Conservation (phyloP, 2,888 invertebrate species). For the Stomorhina lunata region DNA sequence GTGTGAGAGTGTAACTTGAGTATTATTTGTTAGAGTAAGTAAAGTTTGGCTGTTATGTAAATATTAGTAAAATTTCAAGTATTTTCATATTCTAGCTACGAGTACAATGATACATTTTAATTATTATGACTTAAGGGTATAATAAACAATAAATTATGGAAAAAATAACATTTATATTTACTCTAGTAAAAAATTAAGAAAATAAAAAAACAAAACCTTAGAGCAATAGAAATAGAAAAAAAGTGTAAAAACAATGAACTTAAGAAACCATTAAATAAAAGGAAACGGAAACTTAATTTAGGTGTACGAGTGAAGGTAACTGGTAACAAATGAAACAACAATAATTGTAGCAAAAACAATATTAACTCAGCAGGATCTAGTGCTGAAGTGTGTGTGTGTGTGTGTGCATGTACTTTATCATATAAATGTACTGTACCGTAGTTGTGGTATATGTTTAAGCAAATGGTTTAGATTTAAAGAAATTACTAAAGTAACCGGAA, state of each 20-base stretch:
- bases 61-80: slow-evolving; percentile 40
- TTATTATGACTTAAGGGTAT: slow-evolving; percentile 60
- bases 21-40: too few relatives aligned
- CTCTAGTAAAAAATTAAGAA: not conserved
- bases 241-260: slow-evolving; percentile 8
- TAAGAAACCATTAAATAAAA: slow-evolving; percentile 41
- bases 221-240: not conserved
- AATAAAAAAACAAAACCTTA: slow-evolving; percentile 11
- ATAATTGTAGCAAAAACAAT: slow-evolving; percentile 41
- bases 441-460: not conserved
- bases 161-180: not conserved
- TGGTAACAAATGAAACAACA: slow-evolving; percentile 18
- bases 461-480: slow-evolving; percentile 8
- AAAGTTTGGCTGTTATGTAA: slow-evolving; percentile 11
- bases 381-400: not conserved
- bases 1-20: not conserved
- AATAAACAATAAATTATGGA: slow-evolving; percentile 54
- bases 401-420: not conserved
- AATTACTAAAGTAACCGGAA: slow-evolving; percentile 57
- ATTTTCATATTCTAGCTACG: slow-evolving; percentile 35
- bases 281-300: slow-evolving; percentile 50
- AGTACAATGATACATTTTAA: slow-evolving; percentile 60
- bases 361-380: slow-evolving; percentile 27
- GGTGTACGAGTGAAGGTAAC: slow-evolving; percentile 17
- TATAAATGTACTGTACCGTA: not conserved